phyloP scores from a whole-genome alignment of 2,113 vertebrate genomes.

The Anhinga anhinga region DNA sequence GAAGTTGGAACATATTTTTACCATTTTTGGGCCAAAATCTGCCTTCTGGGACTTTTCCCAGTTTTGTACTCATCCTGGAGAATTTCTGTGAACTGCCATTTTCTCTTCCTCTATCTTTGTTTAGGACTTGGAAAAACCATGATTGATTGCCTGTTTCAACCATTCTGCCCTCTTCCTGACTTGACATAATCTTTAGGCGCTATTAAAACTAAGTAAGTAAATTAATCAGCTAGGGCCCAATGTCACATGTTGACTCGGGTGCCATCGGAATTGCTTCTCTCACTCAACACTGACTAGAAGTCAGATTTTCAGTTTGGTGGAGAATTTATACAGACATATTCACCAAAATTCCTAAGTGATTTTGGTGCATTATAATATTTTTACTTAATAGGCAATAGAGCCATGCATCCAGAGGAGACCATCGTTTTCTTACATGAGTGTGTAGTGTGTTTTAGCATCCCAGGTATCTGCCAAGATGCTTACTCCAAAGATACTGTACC shows the following conservation, averaged over 20 bases:
- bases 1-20: not conserved
- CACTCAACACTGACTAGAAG: not conserved
- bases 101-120: not conserved
- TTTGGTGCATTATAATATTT: not conserved
- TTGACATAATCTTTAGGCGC: not conserved
- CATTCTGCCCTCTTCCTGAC: not conserved
- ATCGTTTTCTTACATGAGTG: not conserved
- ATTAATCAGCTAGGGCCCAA: not conserved
- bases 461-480: not conserved
- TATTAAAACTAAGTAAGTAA: not conserved
- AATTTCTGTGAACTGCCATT: not conserved
- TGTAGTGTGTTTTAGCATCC: conserved; percentile 23
- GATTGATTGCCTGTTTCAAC: not conserved
- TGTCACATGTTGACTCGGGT: not conserved
- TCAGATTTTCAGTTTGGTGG: not conserved
- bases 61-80: not conserved
- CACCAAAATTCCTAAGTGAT: not conserved
- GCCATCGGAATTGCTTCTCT: not conserved
- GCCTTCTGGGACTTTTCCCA: not conserved
- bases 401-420: not conserved
- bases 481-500: conserved; percentile 45
- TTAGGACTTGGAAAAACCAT: not conserved
- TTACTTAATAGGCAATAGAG: not conserved
- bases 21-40: not conserved
- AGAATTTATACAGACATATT: not conserved